Evolutionary conservation across 2,888 invertebrate genomes (phyloP).

Genomic region (Synanthedon formicaeformis): DNA sequence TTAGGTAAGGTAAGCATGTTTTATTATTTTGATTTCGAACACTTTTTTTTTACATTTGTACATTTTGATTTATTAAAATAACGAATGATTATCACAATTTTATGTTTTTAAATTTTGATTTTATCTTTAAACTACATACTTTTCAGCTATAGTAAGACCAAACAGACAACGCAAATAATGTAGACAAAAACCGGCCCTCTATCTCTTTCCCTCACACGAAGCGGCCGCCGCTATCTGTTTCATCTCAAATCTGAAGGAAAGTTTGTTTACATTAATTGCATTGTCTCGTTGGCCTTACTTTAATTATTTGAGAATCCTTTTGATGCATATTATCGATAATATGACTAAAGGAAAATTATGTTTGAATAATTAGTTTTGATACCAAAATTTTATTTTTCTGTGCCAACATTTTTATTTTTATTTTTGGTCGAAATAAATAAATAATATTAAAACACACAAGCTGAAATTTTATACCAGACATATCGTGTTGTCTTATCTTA

Average conservation of each 20-base stretch:
- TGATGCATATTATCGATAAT: conserved; percentile 52
- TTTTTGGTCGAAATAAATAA: not conserved
- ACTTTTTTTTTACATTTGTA: conserved; percentile 19
- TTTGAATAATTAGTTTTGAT: conserved; percentile 30
- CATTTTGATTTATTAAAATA: too few species aligned
- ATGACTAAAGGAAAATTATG: conserved; percentile 36
- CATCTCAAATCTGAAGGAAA: too few species aligned
- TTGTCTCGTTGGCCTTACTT: too few species aligned
- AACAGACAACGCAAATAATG: too few species aligned
- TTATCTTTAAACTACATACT: too few species aligned
- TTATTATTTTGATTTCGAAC: conserved; percentile 57
- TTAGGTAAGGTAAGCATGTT: conserved; percentile 50
- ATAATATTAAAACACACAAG: not conserved
- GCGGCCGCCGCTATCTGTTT: too few species aligned
- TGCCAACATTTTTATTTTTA: conserved; percentile 11
- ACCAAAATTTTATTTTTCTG: conserved; percentile 26
- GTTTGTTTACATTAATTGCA: too few species aligned
- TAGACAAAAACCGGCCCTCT: too few species aligned
- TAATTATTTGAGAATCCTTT: conserved; percentile 20
- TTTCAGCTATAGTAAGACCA: too few species aligned
- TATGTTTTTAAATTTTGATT: too few species aligned
- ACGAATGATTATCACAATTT: not conserved
- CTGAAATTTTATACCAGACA: conserved; percentile 56
- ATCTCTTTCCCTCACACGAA: too few species aligned
- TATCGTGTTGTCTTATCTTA: conserved; percentile 36